Evolutionary conservation across 2,888 invertebrate genomes (phyloP).

Genomic region (Phengaris alcon): DNA sequence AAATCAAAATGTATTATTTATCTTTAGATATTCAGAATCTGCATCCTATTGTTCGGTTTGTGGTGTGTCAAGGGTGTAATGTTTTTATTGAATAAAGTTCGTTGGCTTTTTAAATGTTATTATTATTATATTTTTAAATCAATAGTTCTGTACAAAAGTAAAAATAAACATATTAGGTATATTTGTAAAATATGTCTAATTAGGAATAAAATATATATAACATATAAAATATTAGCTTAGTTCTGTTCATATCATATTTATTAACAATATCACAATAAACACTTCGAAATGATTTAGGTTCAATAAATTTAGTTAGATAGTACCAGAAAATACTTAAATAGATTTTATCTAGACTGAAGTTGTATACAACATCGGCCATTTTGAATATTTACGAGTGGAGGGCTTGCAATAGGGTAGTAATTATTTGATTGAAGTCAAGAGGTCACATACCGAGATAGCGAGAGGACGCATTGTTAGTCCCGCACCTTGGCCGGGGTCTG

Average conservation of each 20-base stretch:
- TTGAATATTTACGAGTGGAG: conserved; percentile 70
- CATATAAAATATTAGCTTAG: too few relatives aligned
- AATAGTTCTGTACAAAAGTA: not conserved
- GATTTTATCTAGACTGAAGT: conserved; percentile 64
- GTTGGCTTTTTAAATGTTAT: conserved; percentile 53
- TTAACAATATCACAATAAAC: not conserved
- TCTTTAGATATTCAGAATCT: conserved; percentile 77
- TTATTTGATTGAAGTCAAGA: conserved; percentile 79
- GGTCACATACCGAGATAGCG: conserved; percentile 73
- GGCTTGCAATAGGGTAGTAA: conserved; percentile 76
- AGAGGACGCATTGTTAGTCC: conserved; percentile 55
- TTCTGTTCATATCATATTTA: not conserved
- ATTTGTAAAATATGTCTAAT: not conserved
- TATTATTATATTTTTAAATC: conserved; percentile 42
- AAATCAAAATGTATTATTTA: conserved; percentile 80
- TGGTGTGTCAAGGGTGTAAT: conserved; percentile 79
- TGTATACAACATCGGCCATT: conserved; percentile 60
- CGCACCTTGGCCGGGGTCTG: conserved; percentile 52
- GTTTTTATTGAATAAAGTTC: conserved; percentile 62
- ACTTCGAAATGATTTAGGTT: not conserved
- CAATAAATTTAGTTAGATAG: not conserved
- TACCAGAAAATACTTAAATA: conserved; percentile 31
- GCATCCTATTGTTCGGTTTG: conserved; percentile 78
- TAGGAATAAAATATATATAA: not conserved
- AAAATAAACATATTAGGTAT: not conserved